Conservation (phyloP, 2,888 invertebrate genomes). For the Priocnemis perturbator region DNA sequence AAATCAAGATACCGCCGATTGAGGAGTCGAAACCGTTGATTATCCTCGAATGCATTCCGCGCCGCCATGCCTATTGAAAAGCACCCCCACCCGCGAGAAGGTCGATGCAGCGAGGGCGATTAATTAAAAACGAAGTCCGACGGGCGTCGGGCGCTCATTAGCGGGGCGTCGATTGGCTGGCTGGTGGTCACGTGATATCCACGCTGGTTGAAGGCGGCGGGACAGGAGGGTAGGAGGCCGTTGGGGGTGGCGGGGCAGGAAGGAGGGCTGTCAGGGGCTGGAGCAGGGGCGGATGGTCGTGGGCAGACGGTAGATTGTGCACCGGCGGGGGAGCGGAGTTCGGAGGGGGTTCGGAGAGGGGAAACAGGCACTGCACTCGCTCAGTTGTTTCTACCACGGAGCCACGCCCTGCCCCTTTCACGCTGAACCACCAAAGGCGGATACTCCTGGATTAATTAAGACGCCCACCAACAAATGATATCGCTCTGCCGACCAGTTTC, state of each 20-base stretch:
- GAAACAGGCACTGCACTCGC: slow-evolving; percentile 49
- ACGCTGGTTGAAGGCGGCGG: slow-evolving; percentile 40
- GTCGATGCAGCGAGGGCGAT: slow-evolving; percentile 30
- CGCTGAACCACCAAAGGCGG: slow-evolving; percentile 70
- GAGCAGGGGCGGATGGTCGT: slow-evolving; percentile 21
- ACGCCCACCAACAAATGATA: slow-evolving; percentile 74
- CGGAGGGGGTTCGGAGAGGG: slow-evolving; percentile 33
- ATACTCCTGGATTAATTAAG: slow-evolving; percentile 71
- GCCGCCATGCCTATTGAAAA: too few relatives aligned
- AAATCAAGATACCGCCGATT: neutral
- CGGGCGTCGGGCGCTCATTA: slow-evolving; percentile 62
- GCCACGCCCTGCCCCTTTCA: slow-evolving; percentile 73
- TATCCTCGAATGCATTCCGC: slow-evolving; percentile 26
- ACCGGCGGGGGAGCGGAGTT: slow-evolving; percentile 25
- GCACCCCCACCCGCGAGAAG: neutral
- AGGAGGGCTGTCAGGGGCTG: slow-evolving; percentile 35
- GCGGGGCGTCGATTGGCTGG: slow-evolving; percentile 70
- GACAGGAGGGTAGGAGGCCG: slow-evolving; percentile 52
- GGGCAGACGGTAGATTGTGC: slow-evolving; percentile 27
- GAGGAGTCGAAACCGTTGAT: slow-evolving; percentile 9
- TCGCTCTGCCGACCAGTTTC: slow-evolving; percentile 45
- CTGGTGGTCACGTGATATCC: slow-evolving; percentile 63
- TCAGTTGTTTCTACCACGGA: slow-evolving; percentile 72
- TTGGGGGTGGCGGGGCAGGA: slow-evolving; percentile 42
- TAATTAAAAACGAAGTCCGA: slow-evolving; percentile 54